Evolutionary conservation across 2,797 vertebrate species (phyloP).

Genomic region (Chaenodraco wilsoni): DNA sequence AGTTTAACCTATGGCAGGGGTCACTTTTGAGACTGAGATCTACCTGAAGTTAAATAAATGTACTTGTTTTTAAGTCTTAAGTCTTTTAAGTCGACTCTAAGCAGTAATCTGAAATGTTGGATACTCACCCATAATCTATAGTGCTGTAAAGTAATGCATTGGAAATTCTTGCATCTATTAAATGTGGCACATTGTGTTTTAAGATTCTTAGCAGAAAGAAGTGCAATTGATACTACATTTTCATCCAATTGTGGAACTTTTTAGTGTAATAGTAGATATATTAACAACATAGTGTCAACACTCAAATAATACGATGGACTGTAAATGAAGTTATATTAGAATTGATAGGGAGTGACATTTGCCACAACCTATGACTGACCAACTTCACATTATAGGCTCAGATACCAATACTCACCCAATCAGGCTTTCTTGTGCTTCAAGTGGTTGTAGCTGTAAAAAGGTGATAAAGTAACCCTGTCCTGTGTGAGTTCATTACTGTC

Average conservation of each 20-base stretch:
- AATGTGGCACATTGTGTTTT: background rate
- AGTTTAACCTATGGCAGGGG: background rate
- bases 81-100: too few species aligned
- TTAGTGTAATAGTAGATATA: background rate
- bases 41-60: too few species aligned
- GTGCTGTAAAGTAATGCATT: background rate
- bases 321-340: background rate
- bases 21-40: too few species aligned
- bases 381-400: background rate
- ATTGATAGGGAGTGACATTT: background rate
- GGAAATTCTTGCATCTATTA: background rate
- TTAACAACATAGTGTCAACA: background rate
- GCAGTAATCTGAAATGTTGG: background rate
- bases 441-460: background rate
- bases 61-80: too few species aligned
- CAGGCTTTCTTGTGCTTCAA: background rate
- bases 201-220: background rate
- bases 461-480: background rate
- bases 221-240: background rate
- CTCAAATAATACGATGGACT: background rate
- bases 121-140: background rate
- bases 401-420: background rate
- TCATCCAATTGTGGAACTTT: background rate
- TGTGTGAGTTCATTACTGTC: conserved; percentile 22
- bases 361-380: background rate